A percentile compares a stretch with the other conserved stretches of the same genome.
These are phyloP conservation scores for Chironomus riparius DNA, from an alignment of 2,888 invertebrate genomes.

Conservation along the genomic window DNA sequence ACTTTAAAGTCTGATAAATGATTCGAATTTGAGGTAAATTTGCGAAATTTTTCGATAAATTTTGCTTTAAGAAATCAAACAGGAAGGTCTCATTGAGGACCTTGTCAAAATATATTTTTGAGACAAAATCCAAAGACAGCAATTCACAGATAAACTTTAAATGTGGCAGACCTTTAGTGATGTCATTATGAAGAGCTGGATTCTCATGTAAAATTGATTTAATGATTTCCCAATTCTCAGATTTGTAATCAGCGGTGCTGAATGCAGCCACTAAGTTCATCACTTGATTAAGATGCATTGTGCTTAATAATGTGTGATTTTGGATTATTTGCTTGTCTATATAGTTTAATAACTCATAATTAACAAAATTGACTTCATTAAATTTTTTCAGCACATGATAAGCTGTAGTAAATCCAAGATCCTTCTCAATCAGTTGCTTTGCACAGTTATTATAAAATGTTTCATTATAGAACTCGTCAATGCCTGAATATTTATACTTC, in stretches of 20 bases:
- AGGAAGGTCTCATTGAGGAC: constrained; percentile 48
- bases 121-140: constrained; percentile 51
- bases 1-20: constrained; percentile 48
- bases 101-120: constrained; percentile 45
- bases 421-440: constrained; percentile 45
- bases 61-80: constrained; percentile 37
- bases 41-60: neutral
- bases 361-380: constrained; percentile 51
- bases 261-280: constrained; percentile 48
- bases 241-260: constrained; percentile 52
- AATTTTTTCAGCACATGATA: constrained; percentile 47
- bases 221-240: constrained; percentile 48
- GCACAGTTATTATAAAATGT: constrained; percentile 50
- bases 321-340: constrained; percentile 45
- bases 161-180: constrained; percentile 44
- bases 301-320: constrained; percentile 38
- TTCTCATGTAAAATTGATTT: constrained; percentile 42
- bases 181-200: constrained; percentile 39
- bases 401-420: constrained; percentile 46
- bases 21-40: constrained; percentile 43
- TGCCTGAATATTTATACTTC: constrained; percentile 36
- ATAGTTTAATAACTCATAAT: constrained; percentile 50
- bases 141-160: constrained; percentile 49
- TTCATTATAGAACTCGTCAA: constrained; percentile 52
- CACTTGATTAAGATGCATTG: constrained; percentile 42